Conservation (phyloP, 2,113 vertebrate genomes). For the Pelodiscus sinensis region DNA sequence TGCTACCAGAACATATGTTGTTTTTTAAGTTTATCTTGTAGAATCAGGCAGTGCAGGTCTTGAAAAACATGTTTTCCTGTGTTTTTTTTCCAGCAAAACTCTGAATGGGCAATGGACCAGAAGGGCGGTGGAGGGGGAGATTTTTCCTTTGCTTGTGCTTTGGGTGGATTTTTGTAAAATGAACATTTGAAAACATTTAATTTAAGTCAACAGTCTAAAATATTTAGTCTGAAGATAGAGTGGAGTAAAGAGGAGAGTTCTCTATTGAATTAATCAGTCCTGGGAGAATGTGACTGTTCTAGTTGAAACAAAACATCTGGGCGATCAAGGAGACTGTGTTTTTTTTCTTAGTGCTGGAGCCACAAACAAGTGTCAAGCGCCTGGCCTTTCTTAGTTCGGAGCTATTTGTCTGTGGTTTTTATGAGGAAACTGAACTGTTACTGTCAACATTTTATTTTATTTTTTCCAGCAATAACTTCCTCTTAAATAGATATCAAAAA, state of each 20-base stretch:
- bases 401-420: background rate
- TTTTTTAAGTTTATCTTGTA: background rate
- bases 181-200: background rate
- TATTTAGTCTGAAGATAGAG: background rate
- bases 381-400: background rate
- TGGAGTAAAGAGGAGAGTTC: background rate
- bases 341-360: background rate
- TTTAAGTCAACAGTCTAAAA: background rate
- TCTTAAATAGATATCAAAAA: background rate
- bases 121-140: too few species aligned
- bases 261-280: background rate
- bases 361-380: background rate
- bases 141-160: background rate
- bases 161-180: background rate
- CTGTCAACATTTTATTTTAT: background rate
- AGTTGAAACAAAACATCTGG: background rate
- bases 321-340: background rate
- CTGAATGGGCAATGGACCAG: background rate
- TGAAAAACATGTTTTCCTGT: background rate
- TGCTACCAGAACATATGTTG: too few species aligned
- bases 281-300: background rate
- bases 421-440: background rate
- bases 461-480: rapidly evolving
- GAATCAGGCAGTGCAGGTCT: background rate
- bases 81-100: background rate